These are phyloP conservation scores for Prorops nasuta DNA, from an alignment of 1,140 invertebrate species.

Conservation along the genomic window DNA sequence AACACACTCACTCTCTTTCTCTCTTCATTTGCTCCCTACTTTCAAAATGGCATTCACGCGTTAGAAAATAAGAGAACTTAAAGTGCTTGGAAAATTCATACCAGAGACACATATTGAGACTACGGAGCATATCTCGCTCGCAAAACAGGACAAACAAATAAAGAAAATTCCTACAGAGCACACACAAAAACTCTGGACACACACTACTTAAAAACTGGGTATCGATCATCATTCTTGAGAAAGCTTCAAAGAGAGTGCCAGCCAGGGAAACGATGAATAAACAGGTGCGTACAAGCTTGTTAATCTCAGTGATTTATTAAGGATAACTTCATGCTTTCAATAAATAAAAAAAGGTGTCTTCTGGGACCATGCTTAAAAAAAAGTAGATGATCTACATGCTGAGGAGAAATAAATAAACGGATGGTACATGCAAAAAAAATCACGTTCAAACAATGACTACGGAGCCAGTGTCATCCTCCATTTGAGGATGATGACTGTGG, in stretches of 20 bases:
- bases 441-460: constrained; percentile 54
- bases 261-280: constrained; percentile 48
- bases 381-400: constrained; percentile 45
- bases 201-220: too few relatives aligned
- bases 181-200: too few relatives aligned
- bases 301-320: constrained; percentile 56
- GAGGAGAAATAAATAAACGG: constrained; percentile 37
- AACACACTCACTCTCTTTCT: too few relatives aligned
- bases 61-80: too few relatives aligned
- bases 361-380: constrained; percentile 47
- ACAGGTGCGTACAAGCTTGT: constrained; percentile 51
- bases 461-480: constrained; percentile 57
- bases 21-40: too few relatives aligned
- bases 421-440: constrained; percentile 25
- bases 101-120: too few relatives aligned
- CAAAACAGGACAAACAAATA: constrained; percentile 17
- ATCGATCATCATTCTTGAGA: too few relatives aligned
- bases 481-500: constrained; percentile 47
- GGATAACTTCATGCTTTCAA: too few relatives aligned
- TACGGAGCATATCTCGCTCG: constrained; percentile 15
- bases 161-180: too few relatives aligned
- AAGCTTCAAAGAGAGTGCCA: constrained; percentile 41
- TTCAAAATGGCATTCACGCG: too few relatives aligned
- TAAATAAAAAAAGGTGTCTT: constrained; percentile 14
- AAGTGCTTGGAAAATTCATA: too few relatives aligned